Base-by-base conservation (phyloP, 2,888 invertebrate species). In the Acanthosepion pharaonis region DNA sequence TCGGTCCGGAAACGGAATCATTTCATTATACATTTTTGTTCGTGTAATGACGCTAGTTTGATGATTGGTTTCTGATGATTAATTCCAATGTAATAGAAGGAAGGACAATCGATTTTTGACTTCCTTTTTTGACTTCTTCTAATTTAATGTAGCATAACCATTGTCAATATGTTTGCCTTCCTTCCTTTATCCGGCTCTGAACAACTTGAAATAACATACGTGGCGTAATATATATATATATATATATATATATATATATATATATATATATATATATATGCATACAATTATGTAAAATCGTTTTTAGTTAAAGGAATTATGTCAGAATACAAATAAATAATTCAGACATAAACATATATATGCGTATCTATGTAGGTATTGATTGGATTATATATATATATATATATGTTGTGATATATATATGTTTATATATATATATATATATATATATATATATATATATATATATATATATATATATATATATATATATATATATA, bases 161-260 rank as follows among this genome's bases (percentile, higher is more conserved):
- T 78, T 33, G n/a, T 78, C 78, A 78, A 78, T 78, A 78, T 78
- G 78, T 78, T 78, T 78, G 78, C 78, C 78, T 78, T 78, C 78
- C 78, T 78, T 78, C 78, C 78, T 78, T 78, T n/a, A 78, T 78
- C 78, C 78, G 78, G 78, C 78, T 15, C n/a, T 78, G 78, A 78
- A 78, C 78, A 78, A 78, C 78, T 78, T 78, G 78, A 78, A n/a
- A 78, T 18, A 78, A 78, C 78, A 11, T 78, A n/a, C n/a, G n/a
- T 4, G 78, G n/a, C n/a, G n/a, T n/a, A 78, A 78, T 78, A 78
- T 18, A 0, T n/a, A 78, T 78, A n/a, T 33, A 33, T 78, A n/a
- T 33, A n/a, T 9, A n/a, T n/a, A n/a, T 78, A 78, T 33, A 78
- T 78, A 78, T 78, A 78, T 78, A 78, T 78, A 78, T 78, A 78